Evolutionary conservation across 2,113 vertebrate genomes (phyloP), one percentile per base, ranked within the genome.

Genomic region (Leuciscus idus): DNA sequence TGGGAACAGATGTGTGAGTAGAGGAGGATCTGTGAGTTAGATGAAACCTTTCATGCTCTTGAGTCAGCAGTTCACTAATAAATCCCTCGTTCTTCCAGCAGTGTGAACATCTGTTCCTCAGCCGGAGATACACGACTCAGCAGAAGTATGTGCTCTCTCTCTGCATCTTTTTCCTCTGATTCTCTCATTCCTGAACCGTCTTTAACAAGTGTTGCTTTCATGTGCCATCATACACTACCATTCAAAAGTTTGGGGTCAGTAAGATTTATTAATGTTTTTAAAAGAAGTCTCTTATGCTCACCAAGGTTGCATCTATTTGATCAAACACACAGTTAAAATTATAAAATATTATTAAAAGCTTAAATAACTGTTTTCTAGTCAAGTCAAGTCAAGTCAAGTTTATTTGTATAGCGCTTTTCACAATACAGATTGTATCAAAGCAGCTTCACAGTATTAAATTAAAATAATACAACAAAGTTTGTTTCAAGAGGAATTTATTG

Each of bases 81-180:
- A 79, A n/a, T 68, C 48, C 21, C 26, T 43, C 12, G 15, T 62
- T 79, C 75, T 26, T 81, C 30, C 66, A 64, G 52, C 62, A 39
- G 64, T 61, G 52, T 10, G 33, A 72, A 62, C 85, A 86, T 48
- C 52, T 81, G 78, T 21, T 48, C 36, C 76, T 43, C 76, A 78
- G 84, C 26, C 46, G 46, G 59, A 79, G 66, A 39, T 7, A 26
- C 61, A 50, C 26, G 15, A 55, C 64, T 21, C 61, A 80, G 76
- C 84, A 80, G 33, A 72, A 59, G 2, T 28, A 7, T 9, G 13
- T 17, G 36, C 28, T 21, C 2, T 21, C 33, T 23, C 33, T 43
- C 50, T 59, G 52, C 55, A 13, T 50, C 30, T 21, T 28, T 6
- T 50, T 17, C 23, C 17, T 3, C 6, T 17, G 39, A n/a, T 33